These are phyloP conservation scores for Mizuhopecten yessoensis DNA, from an alignment of 1,140 invertebrate genomes.

Conservation along the genomic window DNA sequence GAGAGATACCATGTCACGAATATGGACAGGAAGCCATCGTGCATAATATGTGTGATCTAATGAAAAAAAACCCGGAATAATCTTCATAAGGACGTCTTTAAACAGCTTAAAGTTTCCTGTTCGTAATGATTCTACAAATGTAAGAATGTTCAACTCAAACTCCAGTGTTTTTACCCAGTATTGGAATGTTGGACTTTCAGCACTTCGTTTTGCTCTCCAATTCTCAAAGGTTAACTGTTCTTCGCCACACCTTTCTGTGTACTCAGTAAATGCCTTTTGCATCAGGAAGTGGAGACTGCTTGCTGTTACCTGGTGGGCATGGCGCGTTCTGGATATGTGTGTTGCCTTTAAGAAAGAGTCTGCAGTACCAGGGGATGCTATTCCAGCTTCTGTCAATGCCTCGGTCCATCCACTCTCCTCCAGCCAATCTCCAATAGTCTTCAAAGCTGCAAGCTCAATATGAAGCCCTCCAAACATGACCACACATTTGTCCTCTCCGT, in stretches of 20 bases:
- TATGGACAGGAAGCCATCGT: slow-evolving; percentile 71
- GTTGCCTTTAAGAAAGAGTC: slow-evolving; percentile 63
- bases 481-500: slow-evolving; percentile 72
- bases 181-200: slow-evolving; percentile 51
- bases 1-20: slow-evolving; percentile 63
- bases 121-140: slow-evolving; percentile 57
- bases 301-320: slow-evolving; percentile 36
- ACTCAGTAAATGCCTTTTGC: slow-evolving; percentile 21
- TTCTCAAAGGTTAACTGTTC: neutral
- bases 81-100: slow-evolving; percentile 54
- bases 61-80: slow-evolving; percentile 71
- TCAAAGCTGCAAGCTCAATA: slow-evolving; percentile 59
- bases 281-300: neutral
- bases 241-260: neutral
- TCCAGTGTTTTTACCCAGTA: slow-evolving; percentile 54
- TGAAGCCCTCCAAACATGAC: slow-evolving; percentile 60
- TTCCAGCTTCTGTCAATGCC: slow-evolving; percentile 59
- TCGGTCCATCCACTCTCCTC: slow-evolving; percentile 68
- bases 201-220: slow-evolving; percentile 34
- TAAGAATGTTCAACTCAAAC: slow-evolving; percentile 45
- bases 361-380: slow-evolving; percentile 60
- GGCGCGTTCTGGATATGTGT: neutral
- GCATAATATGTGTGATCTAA: slow-evolving; percentile 72
- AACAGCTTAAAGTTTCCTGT: slow-evolving; percentile 68
- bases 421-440: slow-evolving; percentile 67